These are phyloP conservation scores for Cisticola juncidis DNA, from an alignment of 2,113 vertebrate genomes.

Conservation along the genomic window DNA sequence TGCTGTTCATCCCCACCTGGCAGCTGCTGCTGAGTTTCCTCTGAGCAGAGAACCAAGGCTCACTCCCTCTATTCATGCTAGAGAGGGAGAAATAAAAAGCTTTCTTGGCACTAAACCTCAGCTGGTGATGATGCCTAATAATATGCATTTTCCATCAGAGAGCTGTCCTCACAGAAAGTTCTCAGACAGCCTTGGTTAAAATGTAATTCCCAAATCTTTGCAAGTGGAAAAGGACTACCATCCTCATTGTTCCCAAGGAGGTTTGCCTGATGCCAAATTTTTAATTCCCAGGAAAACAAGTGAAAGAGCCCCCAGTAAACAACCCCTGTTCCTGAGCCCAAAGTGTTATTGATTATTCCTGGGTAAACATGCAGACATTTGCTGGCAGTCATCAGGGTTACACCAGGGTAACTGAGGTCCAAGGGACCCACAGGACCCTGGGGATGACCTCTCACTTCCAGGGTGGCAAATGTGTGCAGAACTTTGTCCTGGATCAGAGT, in stretches of 20 bases:
- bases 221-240: not conserved
- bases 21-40: not conserved
- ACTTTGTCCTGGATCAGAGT: not conserved
- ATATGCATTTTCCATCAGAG: rapidly evolving
- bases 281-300: not conserved
- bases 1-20: not conserved
- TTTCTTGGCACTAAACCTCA: not conserved
- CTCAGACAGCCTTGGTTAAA: not conserved
- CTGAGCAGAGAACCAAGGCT: not conserved
- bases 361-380: not conserved
- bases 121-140: not conserved
- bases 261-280: not conserved
- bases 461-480: rapidly evolving
- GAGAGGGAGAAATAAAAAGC: not conserved
- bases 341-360: not conserved
- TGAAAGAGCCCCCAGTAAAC: not conserved
- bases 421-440: not conserved
- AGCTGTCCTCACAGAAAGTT: not conserved
- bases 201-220: not conserved
- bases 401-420: not conserved
- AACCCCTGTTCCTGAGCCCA: not conserved
- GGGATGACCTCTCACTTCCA: not conserved
- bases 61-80: not conserved
- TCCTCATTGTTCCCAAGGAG: not conserved
- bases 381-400: not conserved